phyloP scores from a whole-genome alignment of 1,140 invertebrate genomes.

The Pissodes strobi region DNA sequence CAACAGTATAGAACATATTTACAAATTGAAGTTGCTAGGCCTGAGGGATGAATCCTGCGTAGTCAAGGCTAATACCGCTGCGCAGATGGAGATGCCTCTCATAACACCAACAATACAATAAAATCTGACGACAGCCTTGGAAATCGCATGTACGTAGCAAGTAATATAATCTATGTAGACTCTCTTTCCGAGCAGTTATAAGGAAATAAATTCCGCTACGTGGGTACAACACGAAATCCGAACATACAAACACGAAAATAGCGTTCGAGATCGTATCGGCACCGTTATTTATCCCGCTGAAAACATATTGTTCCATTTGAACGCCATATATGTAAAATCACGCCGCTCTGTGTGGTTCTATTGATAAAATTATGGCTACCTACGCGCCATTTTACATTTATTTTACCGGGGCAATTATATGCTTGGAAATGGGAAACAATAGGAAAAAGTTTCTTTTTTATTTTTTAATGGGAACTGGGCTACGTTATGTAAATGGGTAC shows the following conservation, averaged over 20 bases:
- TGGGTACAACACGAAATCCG: slow-evolving; percentile 30
- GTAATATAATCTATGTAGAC: too few species aligned
- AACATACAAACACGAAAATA: slow-evolving; percentile 36
- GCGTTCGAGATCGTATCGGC: slow-evolving; percentile 38
- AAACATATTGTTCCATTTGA: slow-evolving; percentile 41
- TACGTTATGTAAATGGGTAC: slow-evolving; percentile 12
- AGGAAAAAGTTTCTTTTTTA: slow-evolving; percentile 16
- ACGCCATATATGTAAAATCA: slow-evolving; percentile 43
- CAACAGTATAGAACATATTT: too few species aligned
- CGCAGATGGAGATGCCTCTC: too few species aligned
- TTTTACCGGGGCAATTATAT: slow-evolving; percentile 33
- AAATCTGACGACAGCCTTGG: too few species aligned
- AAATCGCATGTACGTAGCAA: too few species aligned
- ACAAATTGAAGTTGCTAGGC: too few species aligned
- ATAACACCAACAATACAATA: too few species aligned
- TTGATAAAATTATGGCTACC: slow-evolving; percentile 42
- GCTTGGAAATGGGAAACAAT: slow-evolving; percentile 31
- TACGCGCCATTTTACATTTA: slow-evolving; percentile 40
- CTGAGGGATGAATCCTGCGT: too few species aligned
- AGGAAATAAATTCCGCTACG: slow-evolving; percentile 24
- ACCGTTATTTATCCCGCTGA: slow-evolving; percentile 37
- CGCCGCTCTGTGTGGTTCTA: slow-evolving; percentile 36
- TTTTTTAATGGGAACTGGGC: slow-evolving; percentile 13
- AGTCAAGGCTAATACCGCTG: too few species aligned
- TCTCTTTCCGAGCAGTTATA: slow-evolving; percentile 5